Conservation (phyloP, 2,888 invertebrate genomes). For the Aphrophora alni region DNA sequence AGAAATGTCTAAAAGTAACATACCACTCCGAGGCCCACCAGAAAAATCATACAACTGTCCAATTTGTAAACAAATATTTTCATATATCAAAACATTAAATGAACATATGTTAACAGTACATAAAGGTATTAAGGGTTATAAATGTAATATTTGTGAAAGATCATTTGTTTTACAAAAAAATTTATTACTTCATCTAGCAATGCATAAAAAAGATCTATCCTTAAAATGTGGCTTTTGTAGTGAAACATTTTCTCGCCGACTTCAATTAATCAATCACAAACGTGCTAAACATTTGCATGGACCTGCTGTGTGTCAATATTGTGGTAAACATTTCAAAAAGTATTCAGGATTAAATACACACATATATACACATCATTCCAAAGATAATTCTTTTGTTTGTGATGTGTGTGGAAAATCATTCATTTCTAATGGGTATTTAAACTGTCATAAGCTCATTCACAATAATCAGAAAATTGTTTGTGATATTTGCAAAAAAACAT, state of each 20-base stretch:
- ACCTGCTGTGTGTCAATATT: not conserved
- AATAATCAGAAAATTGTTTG: not conserved
- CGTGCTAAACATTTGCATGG: not conserved
- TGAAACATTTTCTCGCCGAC: not conserved
- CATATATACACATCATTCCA: not conserved
- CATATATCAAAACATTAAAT: not conserved
- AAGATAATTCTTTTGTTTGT: not conserved
- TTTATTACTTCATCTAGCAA: not conserved
- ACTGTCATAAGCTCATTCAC: not conserved
- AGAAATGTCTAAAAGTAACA: not conserved
- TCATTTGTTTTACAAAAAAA: not conserved
- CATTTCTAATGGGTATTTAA: not conserved
- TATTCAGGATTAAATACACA: not conserved
- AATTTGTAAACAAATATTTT: not conserved
- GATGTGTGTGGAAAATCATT: not conserved
- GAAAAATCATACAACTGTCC: not conserved
- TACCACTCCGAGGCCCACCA: not conserved
- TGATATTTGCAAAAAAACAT: not conserved
- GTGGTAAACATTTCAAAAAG: not conserved
- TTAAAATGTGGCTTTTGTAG: not conserved
- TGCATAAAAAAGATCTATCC: not conserved
- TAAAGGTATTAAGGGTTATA: not conserved
- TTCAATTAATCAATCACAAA: not conserved
- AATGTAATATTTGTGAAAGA: not conserved
- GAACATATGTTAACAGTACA: not conserved